Evolutionary conservation across 2,113 vertebrate species (phyloP), one percentile per base, ranked within the genome.

Genomic region (Cisticola juncidis): DNA sequence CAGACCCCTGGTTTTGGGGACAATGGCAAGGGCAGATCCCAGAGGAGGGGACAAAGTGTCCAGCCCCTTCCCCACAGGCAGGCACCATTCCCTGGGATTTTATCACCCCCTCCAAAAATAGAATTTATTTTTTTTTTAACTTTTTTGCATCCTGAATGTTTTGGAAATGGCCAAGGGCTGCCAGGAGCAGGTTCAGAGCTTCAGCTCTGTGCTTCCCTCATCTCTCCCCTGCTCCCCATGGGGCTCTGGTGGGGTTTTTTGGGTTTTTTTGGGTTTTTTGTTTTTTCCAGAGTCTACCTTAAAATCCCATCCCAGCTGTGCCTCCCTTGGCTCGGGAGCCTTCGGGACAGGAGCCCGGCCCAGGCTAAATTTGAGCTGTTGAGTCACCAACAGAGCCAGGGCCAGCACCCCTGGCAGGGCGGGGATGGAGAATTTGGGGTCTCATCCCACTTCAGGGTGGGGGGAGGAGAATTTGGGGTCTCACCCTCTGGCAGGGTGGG

Each of bases 1-100:
- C 95, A 89, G 94, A 97, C 81, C 96, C 95, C 94, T 77, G 36
- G 44, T 90, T 97, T 95, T 73, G 96, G 96, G 95, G 45, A 93
- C 94, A 86, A 88, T 33, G 88, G 83, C 4, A 40, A 83, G 93
- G 88, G 65, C 94, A 88, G 58, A 1, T 24, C 68, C 25, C 8
- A 14, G 16, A 0, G 0, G 12, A 56, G 20, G 28, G 29, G 9
- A 48, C 0, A 4, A 73, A 12, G 47, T 21, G 9, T 18, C 74
- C 38, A 2, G 42, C 9, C 70, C 53, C 29, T 79, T 79, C 61
- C 48, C 76, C 40, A 2, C 0, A 2, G 12, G 70, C 3, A 0
- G 19, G 50, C 60, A 26, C 9, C 7, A 0, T 56, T 90, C 51
- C 61, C 54, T 2, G 5, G 47, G 26, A 15, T 85, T 88, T 78